phyloP scores from a whole-genome alignment of 2,888 invertebrate genomes.

The Acanthacorydalis orientalis region DNA sequence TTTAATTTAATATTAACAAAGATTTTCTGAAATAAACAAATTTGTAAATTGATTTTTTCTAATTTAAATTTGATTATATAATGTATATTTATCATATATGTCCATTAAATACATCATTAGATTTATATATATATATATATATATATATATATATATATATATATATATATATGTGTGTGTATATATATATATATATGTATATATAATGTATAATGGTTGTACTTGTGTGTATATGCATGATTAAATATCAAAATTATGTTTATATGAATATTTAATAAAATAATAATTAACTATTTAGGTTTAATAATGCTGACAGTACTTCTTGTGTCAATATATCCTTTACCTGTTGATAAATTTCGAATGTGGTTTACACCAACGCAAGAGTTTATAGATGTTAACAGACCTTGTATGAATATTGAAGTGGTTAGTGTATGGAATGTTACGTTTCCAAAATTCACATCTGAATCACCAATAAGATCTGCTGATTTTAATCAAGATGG shows the following conservation, averaged over 20 bases:
- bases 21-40: no score
- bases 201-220: not conserved
- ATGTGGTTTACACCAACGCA: conserved; percentile 32
- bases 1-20: no score
- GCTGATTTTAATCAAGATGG: conserved; percentile 57
- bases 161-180: no score
- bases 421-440: conserved; percentile 47
- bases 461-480: conserved; percentile 55
- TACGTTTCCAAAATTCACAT: conserved; percentile 48
- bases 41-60: no score
- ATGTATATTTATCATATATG: not conserved
- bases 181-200: no score
- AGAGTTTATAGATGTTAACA: conserved; percentile 22
- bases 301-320: conserved; percentile 44
- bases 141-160: not conserved
- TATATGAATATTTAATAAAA: no score
- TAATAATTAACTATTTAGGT: conserved; percentile 28
- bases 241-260: no score
- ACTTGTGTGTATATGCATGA: no score
- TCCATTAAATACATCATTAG: not conserved
- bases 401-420: conserved; percentile 39
- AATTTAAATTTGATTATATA: not conserved
- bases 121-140: not conserved
- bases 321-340: conserved; percentile 44
- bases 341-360: conserved; percentile 40